Conservation (phyloP, 2,888 invertebrate genomes). For the Pheosia gnoma region DNA sequence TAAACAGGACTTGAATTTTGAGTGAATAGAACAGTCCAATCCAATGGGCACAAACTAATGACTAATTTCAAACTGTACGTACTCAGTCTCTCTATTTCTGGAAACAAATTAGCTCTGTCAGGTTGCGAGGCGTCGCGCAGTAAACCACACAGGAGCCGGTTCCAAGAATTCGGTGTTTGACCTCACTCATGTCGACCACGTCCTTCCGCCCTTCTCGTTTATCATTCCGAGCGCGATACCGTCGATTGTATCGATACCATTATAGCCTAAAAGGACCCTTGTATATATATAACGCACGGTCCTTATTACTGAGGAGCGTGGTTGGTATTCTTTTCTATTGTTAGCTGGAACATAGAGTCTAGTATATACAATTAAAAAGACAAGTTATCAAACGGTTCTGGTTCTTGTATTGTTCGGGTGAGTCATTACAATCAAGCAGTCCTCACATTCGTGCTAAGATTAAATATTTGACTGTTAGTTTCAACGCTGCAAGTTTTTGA, state of each 20-base stretch:
- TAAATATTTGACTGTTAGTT: no score
- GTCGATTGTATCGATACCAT: conserved; percentile 29
- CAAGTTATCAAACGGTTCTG: no score
- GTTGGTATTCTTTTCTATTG: no score
- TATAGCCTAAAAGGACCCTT: conserved; percentile 31
- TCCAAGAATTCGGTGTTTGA: conserved; percentile 43
- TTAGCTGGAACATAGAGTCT: no score
- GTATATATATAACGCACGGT: conserved; percentile 1
- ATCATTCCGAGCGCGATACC: conserved; percentile 38
- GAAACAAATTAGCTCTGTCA: conserved; percentile 29
- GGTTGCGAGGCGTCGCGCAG: conserved; percentile 15
- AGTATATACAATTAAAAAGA: no score
- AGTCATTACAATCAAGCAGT: no score
- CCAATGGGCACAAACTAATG: not conserved
- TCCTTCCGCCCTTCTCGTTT: conserved; percentile 45
- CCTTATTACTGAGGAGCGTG: no score
- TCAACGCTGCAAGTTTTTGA: no score
- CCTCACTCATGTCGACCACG: conserved; percentile 34
- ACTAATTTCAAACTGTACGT: not conserved
- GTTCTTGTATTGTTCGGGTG: no score
- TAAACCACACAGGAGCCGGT: conserved; percentile 18
- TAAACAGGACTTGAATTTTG: no score
- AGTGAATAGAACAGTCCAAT: no score
- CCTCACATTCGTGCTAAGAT: no score
- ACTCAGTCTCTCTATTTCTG: conserved; percentile 28